Conservation (phyloP, 2,888 invertebrate species). For the Ptychoptera albimana region DNA sequence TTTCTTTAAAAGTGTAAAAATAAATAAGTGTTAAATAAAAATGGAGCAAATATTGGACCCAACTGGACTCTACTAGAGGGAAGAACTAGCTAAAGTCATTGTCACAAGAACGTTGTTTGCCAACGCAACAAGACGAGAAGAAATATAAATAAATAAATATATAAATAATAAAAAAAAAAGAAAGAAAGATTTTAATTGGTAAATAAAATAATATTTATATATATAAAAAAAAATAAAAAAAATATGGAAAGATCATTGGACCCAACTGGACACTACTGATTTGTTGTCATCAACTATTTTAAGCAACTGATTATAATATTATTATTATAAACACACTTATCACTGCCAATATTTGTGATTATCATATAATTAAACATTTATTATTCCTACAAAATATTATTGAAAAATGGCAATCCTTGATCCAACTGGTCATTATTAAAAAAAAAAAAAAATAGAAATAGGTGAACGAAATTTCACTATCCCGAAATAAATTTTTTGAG, state of each 20-base stretch:
- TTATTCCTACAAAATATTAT: neutral
- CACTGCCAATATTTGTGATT: conserved; percentile 7
- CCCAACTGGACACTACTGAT: conserved; percentile 10
- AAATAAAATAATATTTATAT: neutral
- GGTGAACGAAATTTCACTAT: neutral
- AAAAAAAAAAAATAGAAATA: neutral
- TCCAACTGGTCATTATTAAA: conserved; percentile 28
- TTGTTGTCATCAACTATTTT: neutral
- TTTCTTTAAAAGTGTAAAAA: neutral
- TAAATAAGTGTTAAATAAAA: neutral
- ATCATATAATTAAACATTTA: neutral
- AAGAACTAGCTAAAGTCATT: no score
- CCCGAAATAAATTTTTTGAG: neutral
- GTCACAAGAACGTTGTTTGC: no score
- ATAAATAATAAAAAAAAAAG: conserved; percentile 3
- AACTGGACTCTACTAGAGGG: conserved; percentile 1
- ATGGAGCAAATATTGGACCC: conserved; percentile 2
- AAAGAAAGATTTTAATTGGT: conserved; percentile 2
- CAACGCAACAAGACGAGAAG: conserved; percentile 5
- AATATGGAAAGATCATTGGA: conserved; percentile 4
- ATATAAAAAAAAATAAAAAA: neutral
- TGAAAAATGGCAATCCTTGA: conserved; percentile 23
- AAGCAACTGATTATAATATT: neutral
- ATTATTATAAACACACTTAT: neutral
- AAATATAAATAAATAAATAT: conserved; percentile 5